Percentiles rank a stretch among this genome's conserved stretches.
phyloP scores from a whole-genome alignment of 2,113 vertebrate species.

The Syngnathus typhle region DNA sequence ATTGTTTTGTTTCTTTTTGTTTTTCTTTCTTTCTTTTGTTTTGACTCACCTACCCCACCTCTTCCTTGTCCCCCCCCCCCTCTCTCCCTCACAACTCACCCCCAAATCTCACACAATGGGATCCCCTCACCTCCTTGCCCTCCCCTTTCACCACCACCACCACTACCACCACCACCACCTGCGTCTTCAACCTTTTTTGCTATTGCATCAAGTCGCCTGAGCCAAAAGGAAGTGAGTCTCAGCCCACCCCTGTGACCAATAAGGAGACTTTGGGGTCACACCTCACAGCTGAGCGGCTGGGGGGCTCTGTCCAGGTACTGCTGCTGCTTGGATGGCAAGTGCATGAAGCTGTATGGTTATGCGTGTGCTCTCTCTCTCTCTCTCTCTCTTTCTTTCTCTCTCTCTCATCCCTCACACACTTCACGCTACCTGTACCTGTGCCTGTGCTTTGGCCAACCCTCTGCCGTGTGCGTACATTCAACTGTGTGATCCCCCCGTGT shows the following conservation, averaged over 20 bases:
- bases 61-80: constrained; percentile 34
- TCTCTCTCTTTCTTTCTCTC: neutral
- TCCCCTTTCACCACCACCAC: constrained; percentile 35
- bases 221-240: constrained; percentile 83
- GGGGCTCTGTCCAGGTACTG: constrained; percentile 88
- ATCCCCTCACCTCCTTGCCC: constrained; percentile 31
- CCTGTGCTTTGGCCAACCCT: constrained; percentile 26
- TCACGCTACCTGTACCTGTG: constrained; percentile 30
- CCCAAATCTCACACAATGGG: constrained; percentile 10
- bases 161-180: constrained; percentile 48
- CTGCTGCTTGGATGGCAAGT: constrained; percentile 57
- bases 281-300: constrained; percentile 82
- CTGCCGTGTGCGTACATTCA: constrained; percentile 19
- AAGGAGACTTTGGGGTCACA: constrained; percentile 83
- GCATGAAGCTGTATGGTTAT: constrained; percentile 51
- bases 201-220: constrained; percentile 78
- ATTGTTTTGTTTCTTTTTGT: constrained; percentile 54
- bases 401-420: constrained; percentile 14
- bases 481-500: constrained; percentile 32
- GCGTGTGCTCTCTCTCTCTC: constrained; percentile 2
- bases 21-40: constrained; percentile 42
- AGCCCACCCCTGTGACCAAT: constrained; percentile 80
- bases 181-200: constrained; percentile 67
- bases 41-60: constrained; percentile 38
- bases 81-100: constrained; percentile 39